Base-by-base conservation (phyloP, 2,888 invertebrate genomes). In the Neocrepidodera transversa region DNA sequence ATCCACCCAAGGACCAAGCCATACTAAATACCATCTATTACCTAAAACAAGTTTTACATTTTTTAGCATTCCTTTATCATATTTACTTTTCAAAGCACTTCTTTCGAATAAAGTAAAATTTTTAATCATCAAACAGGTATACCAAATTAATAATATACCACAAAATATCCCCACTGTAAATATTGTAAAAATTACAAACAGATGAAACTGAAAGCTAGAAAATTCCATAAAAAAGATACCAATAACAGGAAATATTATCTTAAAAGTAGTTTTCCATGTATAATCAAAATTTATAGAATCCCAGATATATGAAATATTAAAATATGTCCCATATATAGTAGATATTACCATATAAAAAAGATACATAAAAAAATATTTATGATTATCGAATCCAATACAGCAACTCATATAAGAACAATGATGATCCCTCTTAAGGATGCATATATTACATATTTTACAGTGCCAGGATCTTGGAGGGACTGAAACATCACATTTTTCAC, bases 381-480 rank as follows among this genome's bases (percentile, higher is more conserved):
- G 90, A 78, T 96, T 96, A 64, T 82, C 83, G 76, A 93, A 90
- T 1, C 96, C 96, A 47, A 96, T 82, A 76, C 96, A 96, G 72
- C 89, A 91, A 11, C 92, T 91, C 30, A 92, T 89, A 77, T 95
- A 97, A 66, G 90, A 87, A 75, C 96, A 92, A 74, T 93, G 92
- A 80, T 93, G 94, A 76, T 95, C 95, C 67, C 95, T 83, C 79
- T 93, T 93, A 23, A 91, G 76, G 53, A 97, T 87, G 76, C 97
- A 98, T 6, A 86, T 83, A 64, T 91, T 83, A 78, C 97, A 98
- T 3, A 82, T 85, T 53, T 85, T 83, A 76, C 97, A 98, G 75
- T 97, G 97, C 87, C 93, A 95, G 1, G 95, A 88, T 26, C 97
- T 85, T 0, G 95, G 93, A 1, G 93, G 93, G 5, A 86, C 83